Conservation (phyloP, 1,140 invertebrate species). For the Pseudomyrmex sp. region DNA sequence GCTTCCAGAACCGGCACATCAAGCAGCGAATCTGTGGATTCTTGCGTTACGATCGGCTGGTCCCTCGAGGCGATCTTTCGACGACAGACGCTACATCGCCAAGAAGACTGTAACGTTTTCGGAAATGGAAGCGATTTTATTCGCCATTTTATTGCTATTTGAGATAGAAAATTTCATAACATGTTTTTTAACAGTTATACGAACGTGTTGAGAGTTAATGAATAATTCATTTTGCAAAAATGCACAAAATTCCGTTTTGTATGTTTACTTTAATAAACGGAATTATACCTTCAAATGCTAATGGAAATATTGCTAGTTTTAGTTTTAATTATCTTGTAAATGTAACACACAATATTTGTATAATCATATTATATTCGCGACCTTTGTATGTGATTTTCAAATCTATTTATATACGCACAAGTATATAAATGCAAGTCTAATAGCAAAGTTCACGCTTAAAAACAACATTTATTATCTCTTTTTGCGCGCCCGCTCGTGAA, state of each 20-base stretch:
- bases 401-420: conserved; percentile 2
- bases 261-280: neutral
- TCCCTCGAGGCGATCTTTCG: conserved; percentile 91
- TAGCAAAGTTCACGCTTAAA: conserved; percentile 16
- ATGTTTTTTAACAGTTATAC: no score
- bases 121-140: neutral
- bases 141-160: neutral
- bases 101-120: conserved; percentile 87
- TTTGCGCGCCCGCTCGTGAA: neutral
- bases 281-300: neutral
- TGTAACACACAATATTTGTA: conserved; percentile 8
- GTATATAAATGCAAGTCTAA: conserved; percentile 24
- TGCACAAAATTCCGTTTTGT: neutral
- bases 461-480: neutral
- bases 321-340: conserved; percentile 10
- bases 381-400: neutral
- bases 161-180: no score
- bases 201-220: no score
- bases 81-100: conserved; percentile 92
- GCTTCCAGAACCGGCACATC: conserved; percentile 92
- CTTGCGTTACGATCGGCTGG: conserved; percentile 88
- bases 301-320: neutral
- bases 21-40: conserved; percentile 92
- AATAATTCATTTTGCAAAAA: no score
- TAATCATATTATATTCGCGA: conserved; percentile 23